These are phyloP conservation scores for Euglossa dilemma DNA, from an alignment of 1,140 invertebrate genomes.

Conservation along the genomic window DNA sequence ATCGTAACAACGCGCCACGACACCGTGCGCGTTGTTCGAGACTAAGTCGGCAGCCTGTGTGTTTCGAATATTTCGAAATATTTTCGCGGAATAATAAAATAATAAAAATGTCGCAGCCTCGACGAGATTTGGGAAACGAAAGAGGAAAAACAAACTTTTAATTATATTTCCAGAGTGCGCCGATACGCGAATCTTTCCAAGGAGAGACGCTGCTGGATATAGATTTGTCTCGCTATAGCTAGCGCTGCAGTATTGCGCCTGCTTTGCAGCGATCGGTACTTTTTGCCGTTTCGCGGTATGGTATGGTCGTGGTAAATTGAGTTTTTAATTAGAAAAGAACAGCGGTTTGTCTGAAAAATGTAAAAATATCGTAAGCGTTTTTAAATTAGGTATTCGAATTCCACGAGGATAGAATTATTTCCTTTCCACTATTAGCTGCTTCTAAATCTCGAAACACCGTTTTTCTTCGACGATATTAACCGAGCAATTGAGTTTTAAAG, in stretches of 20 bases:
- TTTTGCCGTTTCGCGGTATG: not conserved
- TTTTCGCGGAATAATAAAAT: too few relatives aligned
- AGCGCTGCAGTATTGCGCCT: not conserved
- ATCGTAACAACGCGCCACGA: too few relatives aligned
- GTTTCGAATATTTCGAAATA: too few relatives aligned
- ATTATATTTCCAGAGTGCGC: slow-evolving; percentile 2
- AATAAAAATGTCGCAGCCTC: too few relatives aligned
- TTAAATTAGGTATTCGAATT: not conserved
- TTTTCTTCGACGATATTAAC: too few relatives aligned
- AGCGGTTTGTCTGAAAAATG: not conserved
- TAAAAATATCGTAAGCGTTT: not conserved
- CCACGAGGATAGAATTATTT: too few relatives aligned
- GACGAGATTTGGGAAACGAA: too few relatives aligned
- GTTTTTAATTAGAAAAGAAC: not conserved
- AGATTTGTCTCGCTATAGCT: not conserved
- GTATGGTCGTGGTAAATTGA: not conserved
- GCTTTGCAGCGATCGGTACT: not conserved
- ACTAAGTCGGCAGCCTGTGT: too few relatives aligned
- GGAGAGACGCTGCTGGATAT: not conserved
- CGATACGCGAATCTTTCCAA: not conserved
- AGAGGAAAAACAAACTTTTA: not conserved
- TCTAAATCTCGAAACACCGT: too few relatives aligned
- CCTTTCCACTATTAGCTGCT: too few relatives aligned
- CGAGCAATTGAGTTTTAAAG: too few relatives aligned
- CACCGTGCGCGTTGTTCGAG: too few relatives aligned